Evolutionary conservation across 2,113 vertebrate genomes (phyloP).

Genomic region (Tinamus guttatus): DNA sequence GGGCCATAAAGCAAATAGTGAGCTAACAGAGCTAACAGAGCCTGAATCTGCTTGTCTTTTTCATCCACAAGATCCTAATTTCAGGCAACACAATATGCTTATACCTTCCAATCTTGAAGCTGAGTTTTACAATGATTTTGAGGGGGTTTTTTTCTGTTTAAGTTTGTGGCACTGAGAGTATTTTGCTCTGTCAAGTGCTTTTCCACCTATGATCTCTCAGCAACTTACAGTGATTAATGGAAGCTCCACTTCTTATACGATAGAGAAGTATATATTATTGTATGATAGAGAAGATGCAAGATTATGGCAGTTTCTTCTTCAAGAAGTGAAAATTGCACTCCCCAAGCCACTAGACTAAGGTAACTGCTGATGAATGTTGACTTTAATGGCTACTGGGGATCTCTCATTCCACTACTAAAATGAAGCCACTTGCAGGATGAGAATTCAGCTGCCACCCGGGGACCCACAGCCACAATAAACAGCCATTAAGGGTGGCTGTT

Average conservation of each 20-base stretch:
- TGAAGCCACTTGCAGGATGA: background rate
- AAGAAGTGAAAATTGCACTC: constrained; percentile 57
- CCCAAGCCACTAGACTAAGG: constrained; percentile 36
- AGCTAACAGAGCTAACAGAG: background rate
- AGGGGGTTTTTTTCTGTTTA: background rate
- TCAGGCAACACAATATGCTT: background rate
- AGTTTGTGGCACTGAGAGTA: background rate
- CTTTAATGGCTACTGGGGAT: constrained; percentile 24
- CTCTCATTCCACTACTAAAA: background rate
- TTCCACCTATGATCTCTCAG: background rate
- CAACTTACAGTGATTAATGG: background rate
- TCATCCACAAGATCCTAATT: background rate
- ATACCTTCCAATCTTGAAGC: background rate
- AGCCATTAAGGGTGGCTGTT: background rate
- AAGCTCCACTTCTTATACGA: background rate
- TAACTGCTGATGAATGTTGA: constrained; percentile 36
- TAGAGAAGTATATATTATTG: background rate
- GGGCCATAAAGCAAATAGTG: background rate
- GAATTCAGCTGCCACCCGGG: background rate
- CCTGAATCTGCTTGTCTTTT: background rate
- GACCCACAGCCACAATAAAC: background rate
- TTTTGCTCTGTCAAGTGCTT: constrained; percentile 5
- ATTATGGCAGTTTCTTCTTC: constrained; percentile 46
- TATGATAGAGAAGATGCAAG: background rate
- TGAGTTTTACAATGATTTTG: background rate